phyloP scores from a whole-genome alignment of 1,140 invertebrate species.

The Drosophila malerkotliana region DNA sequence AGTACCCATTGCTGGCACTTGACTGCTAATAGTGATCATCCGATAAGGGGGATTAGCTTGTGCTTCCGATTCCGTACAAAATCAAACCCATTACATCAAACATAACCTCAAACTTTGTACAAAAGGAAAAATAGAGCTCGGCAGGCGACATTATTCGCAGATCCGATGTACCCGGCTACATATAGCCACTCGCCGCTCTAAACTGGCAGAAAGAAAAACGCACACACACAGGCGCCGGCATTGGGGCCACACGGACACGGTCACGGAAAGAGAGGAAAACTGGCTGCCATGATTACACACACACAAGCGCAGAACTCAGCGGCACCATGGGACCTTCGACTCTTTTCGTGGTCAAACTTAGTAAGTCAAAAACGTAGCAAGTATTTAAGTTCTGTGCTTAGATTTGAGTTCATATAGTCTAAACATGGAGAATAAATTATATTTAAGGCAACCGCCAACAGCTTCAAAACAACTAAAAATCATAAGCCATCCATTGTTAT shows the following conservation, averaged over 20 bases:
- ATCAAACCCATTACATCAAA: too few species aligned
- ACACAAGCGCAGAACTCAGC: background rate
- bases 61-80: too few species aligned
- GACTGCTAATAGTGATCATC: background rate
- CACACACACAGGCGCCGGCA: constrained; percentile 27
- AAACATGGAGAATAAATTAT: too few species aligned
- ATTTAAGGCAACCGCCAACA: too few species aligned
- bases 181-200: background rate
- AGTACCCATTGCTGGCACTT: constrained; percentile 12
- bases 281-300: constrained; percentile 68
- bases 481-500: too few species aligned
- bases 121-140: background rate
- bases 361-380: too few species aligned
- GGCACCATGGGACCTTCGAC: too few species aligned
- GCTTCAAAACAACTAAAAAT: too few species aligned
- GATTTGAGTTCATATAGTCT: too few species aligned
- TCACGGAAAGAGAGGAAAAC: constrained; percentile 68
- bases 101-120: background rate
- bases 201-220: constrained; percentile 22
- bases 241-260: constrained; percentile 30
- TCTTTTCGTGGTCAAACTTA: too few species aligned
- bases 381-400: too few species aligned
- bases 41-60: background rate
- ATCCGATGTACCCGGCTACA: constrained; percentile 7
- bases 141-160: constrained; percentile 3